Base-by-base conservation (phyloP, 1,140 invertebrate genomes). In the Aphis gossypii region DNA sequence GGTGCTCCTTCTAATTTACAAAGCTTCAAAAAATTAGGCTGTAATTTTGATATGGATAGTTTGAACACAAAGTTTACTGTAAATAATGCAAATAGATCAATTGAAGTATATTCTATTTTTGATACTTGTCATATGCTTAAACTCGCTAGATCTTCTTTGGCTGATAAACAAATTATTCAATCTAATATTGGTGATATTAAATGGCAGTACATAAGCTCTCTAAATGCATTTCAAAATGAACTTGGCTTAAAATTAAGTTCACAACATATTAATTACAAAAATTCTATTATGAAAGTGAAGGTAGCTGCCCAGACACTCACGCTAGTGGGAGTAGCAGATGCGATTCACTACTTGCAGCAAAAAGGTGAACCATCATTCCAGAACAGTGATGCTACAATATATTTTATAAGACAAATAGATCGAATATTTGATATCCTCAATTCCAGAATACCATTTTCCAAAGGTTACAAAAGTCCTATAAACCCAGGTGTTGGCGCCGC, bases 11-110 rank as follows among this genome's bases (percentile, higher is more conserved):
- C 76, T 83, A 38, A 83, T 83, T n/a, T 83, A 38, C 76, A 41
- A 83, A 35, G 76, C n/a, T 83, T 83, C n/a, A 83, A 83, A 83
- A n/a, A 83, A 38, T 83, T 83, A 83, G 76, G n/a, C 35, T 83
- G 35, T 38, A 83, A 38, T 83, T 83, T 83, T 83, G 35, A 83
- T 3, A 76, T 76, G n/a, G 6, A 83, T 35, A 38, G n/a, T 21
- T 83, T 83, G 35, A 83, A 83, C n/a, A 83, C 76, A 83, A 83
- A 83, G 21, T 83, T 83, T 21, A 83, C 35, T 83, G 35, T 83
- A 83, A 35, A 83, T 41, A 83, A 83, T 56, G 54, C 21, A 56
- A 56, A 56, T 56, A 56, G 54, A n/a, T 76, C 68, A 35, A 83
- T 83, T 35, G 35, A 83, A 83, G 76, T 83, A 38, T 83, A 82